phyloP scores from a whole-genome alignment of 2,888 invertebrate species.

The Malacosoma neustria region DNA sequence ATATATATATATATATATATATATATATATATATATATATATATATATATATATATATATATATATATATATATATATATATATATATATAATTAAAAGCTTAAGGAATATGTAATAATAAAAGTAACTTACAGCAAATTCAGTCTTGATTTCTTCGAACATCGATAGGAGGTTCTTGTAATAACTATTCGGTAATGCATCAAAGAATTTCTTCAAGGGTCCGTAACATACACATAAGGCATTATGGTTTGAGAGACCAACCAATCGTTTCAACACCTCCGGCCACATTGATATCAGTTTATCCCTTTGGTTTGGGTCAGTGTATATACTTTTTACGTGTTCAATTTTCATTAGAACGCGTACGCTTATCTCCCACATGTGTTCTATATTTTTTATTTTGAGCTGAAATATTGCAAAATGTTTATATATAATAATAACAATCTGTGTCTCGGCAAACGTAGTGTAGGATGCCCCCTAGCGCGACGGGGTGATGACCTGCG shows the following conservation, averaged over 20 bases:
- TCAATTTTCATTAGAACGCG: conserved; percentile 76
- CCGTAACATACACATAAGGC: conserved; percentile 78
- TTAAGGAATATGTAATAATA: too few species aligned
- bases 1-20: too few species aligned
- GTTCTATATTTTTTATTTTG: conserved; percentile 77
- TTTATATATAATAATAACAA: too few species aligned
- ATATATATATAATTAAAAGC: too few species aligned
- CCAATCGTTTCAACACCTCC: conserved; percentile 78
- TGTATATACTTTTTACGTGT: conserved; percentile 78
- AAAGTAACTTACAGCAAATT: conserved; percentile 63
- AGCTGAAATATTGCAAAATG: conserved; percentile 71
- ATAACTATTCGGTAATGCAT: conserved; percentile 72
- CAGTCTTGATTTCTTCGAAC: conserved; percentile 74
- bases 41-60: too few species aligned
- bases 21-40: too few species aligned
- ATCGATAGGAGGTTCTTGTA: conserved; percentile 67
- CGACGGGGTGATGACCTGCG: too few species aligned
- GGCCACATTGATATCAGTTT: conserved; percentile 76
- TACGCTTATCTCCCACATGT: conserved; percentile 77
- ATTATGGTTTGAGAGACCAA: conserved; percentile 79
- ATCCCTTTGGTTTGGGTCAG: conserved; percentile 77
- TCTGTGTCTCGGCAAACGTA: too few species aligned
- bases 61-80: too few species aligned
- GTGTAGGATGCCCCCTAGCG: too few species aligned
- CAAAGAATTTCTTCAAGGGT: conserved; percentile 75